A percentile compares a stretch with the other conserved stretches of the same genome.
These are phyloP conservation scores for Aphaenogaster ashmeadi DNA, from an alignment of 1,140 invertebrate genomes.

Conservation along the genomic window DNA sequence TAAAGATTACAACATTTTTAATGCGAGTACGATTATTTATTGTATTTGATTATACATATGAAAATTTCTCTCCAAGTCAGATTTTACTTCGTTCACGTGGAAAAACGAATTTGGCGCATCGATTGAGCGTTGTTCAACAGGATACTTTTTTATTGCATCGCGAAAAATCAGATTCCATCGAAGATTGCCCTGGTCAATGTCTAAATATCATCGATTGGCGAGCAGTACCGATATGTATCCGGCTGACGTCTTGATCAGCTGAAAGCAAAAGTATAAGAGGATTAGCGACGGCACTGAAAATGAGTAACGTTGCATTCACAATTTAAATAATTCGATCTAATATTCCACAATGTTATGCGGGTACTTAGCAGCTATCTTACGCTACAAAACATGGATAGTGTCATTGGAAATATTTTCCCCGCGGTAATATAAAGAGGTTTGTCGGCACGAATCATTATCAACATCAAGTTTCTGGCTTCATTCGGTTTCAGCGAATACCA, in stretches of 20 bases:
- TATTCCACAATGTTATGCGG: neutral
- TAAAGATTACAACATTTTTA: neutral
- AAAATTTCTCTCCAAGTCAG: neutral
- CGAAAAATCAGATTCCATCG: neutral
- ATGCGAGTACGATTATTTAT: constrained; percentile 5
- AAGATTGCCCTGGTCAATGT: neutral
- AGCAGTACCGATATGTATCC: constrained; percentile 8
- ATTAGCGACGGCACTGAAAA: neutral
- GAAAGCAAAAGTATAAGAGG: constrained; percentile 17
- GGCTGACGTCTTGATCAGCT: constrained; percentile 30
- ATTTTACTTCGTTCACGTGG: neutral
- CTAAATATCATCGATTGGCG: constrained; percentile 10
- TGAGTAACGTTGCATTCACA: neutral
- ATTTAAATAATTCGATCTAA: neutral
- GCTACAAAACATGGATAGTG: constrained; percentile 29
- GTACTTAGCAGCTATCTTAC: constrained; percentile 13
- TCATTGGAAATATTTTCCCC: constrained; percentile 26
- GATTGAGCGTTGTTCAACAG: neutral
- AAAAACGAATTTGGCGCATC: neutral
- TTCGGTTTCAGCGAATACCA: constrained; percentile 26
- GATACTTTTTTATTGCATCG: neutral
- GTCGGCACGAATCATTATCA: constrained; percentile 18
- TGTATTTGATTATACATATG: constrained; percentile 1
- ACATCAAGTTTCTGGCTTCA: neutral
- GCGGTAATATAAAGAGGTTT: constrained; percentile 33